Evolutionary conservation across 2,888 invertebrate species (phyloP), one percentile per base, ranked within the genome.

Genomic region (Morpho deidamia): DNA sequence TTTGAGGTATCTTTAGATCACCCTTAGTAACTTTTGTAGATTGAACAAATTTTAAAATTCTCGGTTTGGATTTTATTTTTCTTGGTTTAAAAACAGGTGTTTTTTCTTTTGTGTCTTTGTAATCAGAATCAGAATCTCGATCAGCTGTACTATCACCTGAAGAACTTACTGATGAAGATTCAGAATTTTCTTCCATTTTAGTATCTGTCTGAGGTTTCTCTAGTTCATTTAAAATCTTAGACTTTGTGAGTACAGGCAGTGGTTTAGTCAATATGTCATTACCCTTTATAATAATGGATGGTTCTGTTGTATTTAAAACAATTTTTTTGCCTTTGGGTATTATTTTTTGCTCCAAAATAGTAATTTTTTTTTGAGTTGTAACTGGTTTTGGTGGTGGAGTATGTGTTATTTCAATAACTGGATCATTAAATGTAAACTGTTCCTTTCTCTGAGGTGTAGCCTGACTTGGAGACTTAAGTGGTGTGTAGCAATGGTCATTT

Each of bases 401-500:
- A 53, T 85, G 83, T 51, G 78, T 77, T 53, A 89, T 88, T 69
- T 89, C 82, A 71, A 88, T 81, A 54, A 87, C 74, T 10, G 88
- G 83, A 59, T 90, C 87, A 71, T 84, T 79, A 76, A 77, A 88
- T 51, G 74, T 57, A 59, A 75, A 74, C 58, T 63, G 72, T 32
- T 85, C 86, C 71, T 63, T 81, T 53, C 67, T 72, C 60, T 81
- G 81, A 55, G 85, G 78, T 58, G 74, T 45, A 53, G 72, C 76
- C 68, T 91, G 92, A 66, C 91, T 91, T 34, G 94, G 93, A 53
- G 94, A 93, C 35, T 91, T 93, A 38, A 92, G 90, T 44, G 93
- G 91, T 43, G 95, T 95, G 65, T 96, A 96, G 71, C 95, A 95
- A 71, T 96, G 96, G 76, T 96, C 96, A 83, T 95, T 92, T 69